phyloP scores from a whole-genome alignment of 2,113 vertebrate species.

The Grallaria varia region DNA sequence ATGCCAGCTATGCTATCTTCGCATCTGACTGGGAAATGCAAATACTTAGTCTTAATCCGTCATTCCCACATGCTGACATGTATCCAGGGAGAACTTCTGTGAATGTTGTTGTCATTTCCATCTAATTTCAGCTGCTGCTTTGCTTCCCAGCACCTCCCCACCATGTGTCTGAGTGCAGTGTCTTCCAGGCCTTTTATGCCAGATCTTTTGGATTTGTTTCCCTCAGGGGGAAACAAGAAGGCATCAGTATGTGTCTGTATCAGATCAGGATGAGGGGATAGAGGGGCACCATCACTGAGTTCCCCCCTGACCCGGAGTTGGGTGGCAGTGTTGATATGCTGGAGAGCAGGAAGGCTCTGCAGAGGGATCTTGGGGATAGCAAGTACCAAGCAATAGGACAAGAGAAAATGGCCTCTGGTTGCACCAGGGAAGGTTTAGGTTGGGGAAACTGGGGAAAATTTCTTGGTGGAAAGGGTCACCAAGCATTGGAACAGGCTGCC shows the following conservation, averaged over 20 bases:
- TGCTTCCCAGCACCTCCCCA: not conserved
- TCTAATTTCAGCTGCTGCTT: conserved; percentile 32
- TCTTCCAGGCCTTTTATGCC: not conserved
- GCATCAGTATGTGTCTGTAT: not conserved
- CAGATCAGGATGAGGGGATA: not conserved
- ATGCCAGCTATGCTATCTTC: conserved; percentile 16
- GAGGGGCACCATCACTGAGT: not conserved
- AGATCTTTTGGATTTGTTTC: not conserved
- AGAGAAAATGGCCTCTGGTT: not conserved
- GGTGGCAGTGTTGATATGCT: not conserved
- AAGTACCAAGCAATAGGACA: not conserved
- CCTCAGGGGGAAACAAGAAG: not conserved
- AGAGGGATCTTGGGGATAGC: not conserved
- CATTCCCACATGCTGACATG: conserved; percentile 7
- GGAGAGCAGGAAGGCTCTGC: not conserved
- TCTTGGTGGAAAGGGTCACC: not conserved
- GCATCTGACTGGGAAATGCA: conserved; percentile 40
- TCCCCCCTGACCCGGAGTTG: not conserved
- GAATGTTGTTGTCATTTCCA: conserved; percentile 30
- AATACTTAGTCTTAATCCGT: conserved; percentile 41
- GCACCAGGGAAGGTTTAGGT: not conserved
- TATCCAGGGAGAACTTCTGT: conserved; percentile 20
- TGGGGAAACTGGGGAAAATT: not conserved
- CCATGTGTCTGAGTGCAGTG: not conserved
- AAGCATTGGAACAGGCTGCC: not conserved